Evolutionary conservation across 2,113 vertebrate species (phyloP), one percentile per base, ranked within the genome.

Genomic region (Cromileptes altivelis): DNA sequence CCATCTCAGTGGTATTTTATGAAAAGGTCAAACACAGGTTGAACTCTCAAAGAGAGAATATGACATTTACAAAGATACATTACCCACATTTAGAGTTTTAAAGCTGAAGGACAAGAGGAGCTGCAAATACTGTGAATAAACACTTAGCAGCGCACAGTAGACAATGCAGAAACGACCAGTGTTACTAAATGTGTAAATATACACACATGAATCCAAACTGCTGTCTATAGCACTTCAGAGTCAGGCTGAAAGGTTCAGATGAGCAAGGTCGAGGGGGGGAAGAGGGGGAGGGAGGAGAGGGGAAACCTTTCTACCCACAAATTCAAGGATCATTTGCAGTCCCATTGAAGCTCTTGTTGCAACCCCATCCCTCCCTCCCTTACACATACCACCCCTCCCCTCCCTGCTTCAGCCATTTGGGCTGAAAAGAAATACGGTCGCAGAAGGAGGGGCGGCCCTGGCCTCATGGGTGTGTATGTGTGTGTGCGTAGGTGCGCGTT

Each of bases 361-460:
- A 64, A 80, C 84, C 80, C 85, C 57, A 73, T 27, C 45, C 78
- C 81, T 33, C 63, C 53, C 61, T 5, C 4, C 27, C 8, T 40
- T 37, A 6, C 33, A 37, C 33, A 6, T 6, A 37, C 6, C 33
- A 1, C 33, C 25, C 83, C 72, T 53, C 14, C 82, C 78, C 83
- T 42, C 69, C 49, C 12, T 57, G 67, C 77, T 65, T 71, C 81
- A 64, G 53, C 82, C 88, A 88, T 90, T 91, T 88, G 84, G 80
- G 60, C 62, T 95, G 93, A 95, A 95, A 95, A 95, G 91, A 94
- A 94, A 94, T 90, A 82, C 84, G 91, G 85, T 71, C 63, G 61
- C 67, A 70, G 75, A 84, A 79, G 91, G 90, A 86, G 91, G 89
- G 87, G 87, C 71, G 2, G 40, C 58, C 56, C 82, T 77, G 33